Evolutionary conservation across 2,113 vertebrate species (phyloP).

Genomic region (Carlito syrichta): DNA sequence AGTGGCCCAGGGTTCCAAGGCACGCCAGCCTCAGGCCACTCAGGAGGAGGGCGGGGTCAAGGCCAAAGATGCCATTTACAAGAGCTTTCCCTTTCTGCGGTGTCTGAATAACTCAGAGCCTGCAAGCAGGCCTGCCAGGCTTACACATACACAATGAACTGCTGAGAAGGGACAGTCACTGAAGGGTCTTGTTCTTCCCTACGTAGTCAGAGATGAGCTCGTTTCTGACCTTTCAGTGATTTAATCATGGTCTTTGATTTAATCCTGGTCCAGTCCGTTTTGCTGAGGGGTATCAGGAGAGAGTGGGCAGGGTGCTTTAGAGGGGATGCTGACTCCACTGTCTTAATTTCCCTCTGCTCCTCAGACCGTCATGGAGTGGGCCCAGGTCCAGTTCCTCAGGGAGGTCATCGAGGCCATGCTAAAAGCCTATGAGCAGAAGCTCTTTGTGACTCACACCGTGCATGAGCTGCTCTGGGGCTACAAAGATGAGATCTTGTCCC

Average conservation of each 20-base stretch:
- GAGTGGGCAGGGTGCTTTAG: not conserved
- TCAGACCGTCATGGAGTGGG: slow-evolving; percentile 89
- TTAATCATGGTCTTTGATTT: not conserved
- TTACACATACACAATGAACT: not conserved
- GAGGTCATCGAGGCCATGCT: slow-evolving; percentile 76
- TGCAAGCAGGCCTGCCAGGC: not conserved
- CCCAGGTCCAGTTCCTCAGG: slow-evolving; percentile 53
- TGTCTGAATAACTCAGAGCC: not conserved
- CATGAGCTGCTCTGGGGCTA: slow-evolving; percentile 95
- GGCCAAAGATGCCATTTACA: not conserved
- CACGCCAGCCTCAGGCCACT: not conserved
- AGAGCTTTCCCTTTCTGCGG: rapidly evolving
- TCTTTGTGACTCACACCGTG: slow-evolving; percentile 87
- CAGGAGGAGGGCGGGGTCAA: not conserved
- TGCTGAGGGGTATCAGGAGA: not conserved
- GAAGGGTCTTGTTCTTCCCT: not conserved
- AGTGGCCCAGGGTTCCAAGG: not conserved
- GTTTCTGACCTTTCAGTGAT: not conserved
- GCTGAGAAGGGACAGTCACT: not conserved
- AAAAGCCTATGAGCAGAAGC: slow-evolving; percentile 75
- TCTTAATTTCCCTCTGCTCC: not conserved
- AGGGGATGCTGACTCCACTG: rapidly evolving
- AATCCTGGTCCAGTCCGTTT: not conserved
- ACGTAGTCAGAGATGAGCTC: not conserved
- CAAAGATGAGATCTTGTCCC: slow-evolving; percentile 86